Evolutionary conservation across 2,797 vertebrate genomes (phyloP).

Genomic region (Darevskia nairensis): DNA sequence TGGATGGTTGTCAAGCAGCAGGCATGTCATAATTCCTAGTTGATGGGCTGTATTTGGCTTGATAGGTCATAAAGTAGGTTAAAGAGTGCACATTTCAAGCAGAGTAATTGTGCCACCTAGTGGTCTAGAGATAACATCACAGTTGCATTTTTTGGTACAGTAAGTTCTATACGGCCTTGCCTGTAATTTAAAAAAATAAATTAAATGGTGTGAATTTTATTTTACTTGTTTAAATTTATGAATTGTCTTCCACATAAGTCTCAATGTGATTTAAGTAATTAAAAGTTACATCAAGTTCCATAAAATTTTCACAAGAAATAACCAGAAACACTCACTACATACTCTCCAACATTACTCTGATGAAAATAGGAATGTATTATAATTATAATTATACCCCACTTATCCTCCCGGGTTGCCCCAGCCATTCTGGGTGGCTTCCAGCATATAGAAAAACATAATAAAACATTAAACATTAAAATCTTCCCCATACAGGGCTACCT

Average conservation of each 20-base stretch:
- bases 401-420: no score
- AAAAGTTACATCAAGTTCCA: no score
- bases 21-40: background rate
- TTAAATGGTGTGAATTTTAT: background rate
- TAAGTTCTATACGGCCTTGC: background rate
- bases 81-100: background rate
- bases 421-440: no score
- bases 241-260: no score
- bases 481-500: no score
- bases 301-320: background rate
- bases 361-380: no score
- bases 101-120: conserved; percentile 71
- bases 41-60: background rate
- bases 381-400: no score
- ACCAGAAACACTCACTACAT: background rate
- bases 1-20: background rate
- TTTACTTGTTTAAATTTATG: no score
- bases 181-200: background rate
- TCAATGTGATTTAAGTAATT: no score
- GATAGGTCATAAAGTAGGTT: background rate
- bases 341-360: no score
- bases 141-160: accelerated
- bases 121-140: background rate
- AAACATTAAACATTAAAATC: no score
- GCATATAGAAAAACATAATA: no score